phyloP scores from a whole-genome alignment of 2,113 vertebrate genomes.

The Perca schrenkii region DNA sequence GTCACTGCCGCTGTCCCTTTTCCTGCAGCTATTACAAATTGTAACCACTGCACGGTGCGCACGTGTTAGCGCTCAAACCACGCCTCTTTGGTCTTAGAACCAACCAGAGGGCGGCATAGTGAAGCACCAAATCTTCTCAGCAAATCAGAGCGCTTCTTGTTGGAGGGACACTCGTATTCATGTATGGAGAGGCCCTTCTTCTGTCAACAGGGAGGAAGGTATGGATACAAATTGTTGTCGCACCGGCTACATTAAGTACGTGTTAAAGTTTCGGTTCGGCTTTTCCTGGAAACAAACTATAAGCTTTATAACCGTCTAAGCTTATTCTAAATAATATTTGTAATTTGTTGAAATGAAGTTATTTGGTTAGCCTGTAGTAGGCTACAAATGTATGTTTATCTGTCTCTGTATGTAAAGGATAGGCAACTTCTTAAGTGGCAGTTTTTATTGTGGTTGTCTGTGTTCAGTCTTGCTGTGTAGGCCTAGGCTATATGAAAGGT shows the following conservation, averaged over 20 bases:
- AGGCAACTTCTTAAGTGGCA: too few relatives aligned
- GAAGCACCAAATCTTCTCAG: not conserved
- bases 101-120: slow-evolving; percentile 41
- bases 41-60: slow-evolving; percentile 10
- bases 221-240: slow-evolving; percentile 25
- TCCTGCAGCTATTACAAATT: not conserved
- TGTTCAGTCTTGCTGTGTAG: not conserved
- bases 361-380: not conserved
- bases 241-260: slow-evolving; percentile 6
- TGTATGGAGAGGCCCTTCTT: slow-evolving; percentile 39
- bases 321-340: not conserved
- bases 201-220: slow-evolving; percentile 67
- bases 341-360: not conserved
- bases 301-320: not conserved
- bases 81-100: slow-evolving; percentile 34
- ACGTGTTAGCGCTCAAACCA: slow-evolving; percentile 26
- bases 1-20: not conserved
- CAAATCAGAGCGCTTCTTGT: slow-evolving; percentile 69
- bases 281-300: not conserved
- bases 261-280: slow-evolving; percentile 10
- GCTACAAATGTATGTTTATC: not conserved
- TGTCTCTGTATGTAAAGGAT: not conserved
- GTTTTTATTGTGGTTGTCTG: not conserved
- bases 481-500: not conserved
- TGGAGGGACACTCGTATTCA: slow-evolving; percentile 13